Base-by-base conservation (phyloP, 2,888 invertebrate genomes). In the Thera obeliscata region DNA sequence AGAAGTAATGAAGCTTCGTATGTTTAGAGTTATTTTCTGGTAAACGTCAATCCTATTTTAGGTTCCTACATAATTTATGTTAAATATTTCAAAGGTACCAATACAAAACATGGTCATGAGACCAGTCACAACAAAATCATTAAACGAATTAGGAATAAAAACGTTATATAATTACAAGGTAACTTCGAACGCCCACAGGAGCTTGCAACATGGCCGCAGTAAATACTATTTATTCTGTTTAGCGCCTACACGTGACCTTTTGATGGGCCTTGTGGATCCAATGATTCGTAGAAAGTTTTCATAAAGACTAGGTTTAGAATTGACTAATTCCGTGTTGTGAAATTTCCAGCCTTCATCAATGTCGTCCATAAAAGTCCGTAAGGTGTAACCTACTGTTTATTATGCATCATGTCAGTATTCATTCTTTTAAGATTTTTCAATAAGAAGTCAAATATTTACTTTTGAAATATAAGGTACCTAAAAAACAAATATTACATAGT, bases 131-230 rank as follows among this genome's bases (percentile, higher is more conserved):
- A 50, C 58, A 55, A 56, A 50, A 60, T 66, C 59, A 67, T 67
- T 59, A 61, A 65, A 67, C 74, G 54, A 72, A 72, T 71, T 70
- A 65, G 75, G 75, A 71, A 72, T 72, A 73, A 75, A 74, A 71
- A 62, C 68, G 56, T 71, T 68, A 72, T 67, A 63, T 71, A 63
- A 72, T 72, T 73, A 73, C 68, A 75, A 73, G 71, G 75, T 64
- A 67, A 73, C 64, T 64, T 55, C 54, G 63, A 50, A 69, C 73
- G 71, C 75, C 75, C 64, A 75, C 75, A 59, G 67, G 54, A 70
- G 69, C 60, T 75, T 74, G 70, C 74, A 71, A 71, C 73, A 75
- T 61, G 66, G 54, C 22, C 52, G 54, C 64, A 64, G 61, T 68
- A 61, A 68, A 63, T 60, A 50, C 52, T 64, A 61, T 55, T 66